Percentiles rank a stretch among this genome's conserved stretches.
phyloP scores from a whole-genome alignment of 2,888 invertebrate genomes.

The Drosophila picticornis region DNA sequence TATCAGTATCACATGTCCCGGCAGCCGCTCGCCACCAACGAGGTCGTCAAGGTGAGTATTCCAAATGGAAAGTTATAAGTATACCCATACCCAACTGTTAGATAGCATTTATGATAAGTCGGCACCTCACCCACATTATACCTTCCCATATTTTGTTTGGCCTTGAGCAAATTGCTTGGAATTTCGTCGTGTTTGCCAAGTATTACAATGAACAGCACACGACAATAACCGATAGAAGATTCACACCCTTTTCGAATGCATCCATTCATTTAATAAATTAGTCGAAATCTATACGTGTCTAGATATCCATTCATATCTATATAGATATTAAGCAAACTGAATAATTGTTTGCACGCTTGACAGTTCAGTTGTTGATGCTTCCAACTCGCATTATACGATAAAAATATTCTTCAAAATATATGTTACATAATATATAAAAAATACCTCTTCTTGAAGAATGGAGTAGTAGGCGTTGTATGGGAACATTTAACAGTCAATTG shows the following conservation, averaged over 20 bases:
- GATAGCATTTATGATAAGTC: conserved; percentile 21
- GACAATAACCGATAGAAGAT: conserved; percentile 8
- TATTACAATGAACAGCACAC: not conserved
- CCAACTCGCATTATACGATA: not conserved
- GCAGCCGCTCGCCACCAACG: conserved; percentile 83
- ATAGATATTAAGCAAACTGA: not conserved
- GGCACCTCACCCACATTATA: not conserved
- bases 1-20: conserved; percentile 89
- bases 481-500: not conserved
- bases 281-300: not conserved
- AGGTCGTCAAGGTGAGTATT: conserved; percentile 82
- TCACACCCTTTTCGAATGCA: conserved; percentile 11
- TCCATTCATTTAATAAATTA: not conserved
- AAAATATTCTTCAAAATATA: not conserved
- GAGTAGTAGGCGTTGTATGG: not conserved
- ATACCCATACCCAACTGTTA: not conserved
- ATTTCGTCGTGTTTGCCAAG: not conserved
- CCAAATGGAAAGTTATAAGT: not conserved
- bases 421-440: not conserved
- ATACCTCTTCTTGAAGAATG: not conserved
- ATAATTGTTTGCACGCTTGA: conserved; percentile 13
- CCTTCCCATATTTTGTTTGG: conserved; percentile 1
- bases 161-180: conserved; percentile 8
- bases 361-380: not conserved
- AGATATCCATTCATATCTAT: not conserved